Evolutionary conservation across 2,797 vertebrate genomes (phyloP), one percentile per base, ranked within the genome.

Genomic region (Anisognathus igniventris): DNA sequence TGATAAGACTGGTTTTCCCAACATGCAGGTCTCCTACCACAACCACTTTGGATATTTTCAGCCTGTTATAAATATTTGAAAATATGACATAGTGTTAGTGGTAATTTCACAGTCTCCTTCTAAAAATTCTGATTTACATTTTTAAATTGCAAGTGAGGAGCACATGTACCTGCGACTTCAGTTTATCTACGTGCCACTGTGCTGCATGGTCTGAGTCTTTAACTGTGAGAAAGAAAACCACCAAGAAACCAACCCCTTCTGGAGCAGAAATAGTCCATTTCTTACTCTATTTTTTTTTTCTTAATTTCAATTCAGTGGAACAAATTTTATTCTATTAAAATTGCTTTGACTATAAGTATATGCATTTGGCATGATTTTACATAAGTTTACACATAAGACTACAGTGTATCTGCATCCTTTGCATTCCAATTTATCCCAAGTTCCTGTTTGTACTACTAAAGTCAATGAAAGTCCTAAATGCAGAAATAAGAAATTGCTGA

Each of bases 1-100:
- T 98, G 82, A 99, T 99, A 79, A 99, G 98, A 93, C 99, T 99
- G 40, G 99, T 99, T 96, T 99, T 99, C n/a, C 99, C 99, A 83
- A 99, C 99, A 40, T 98, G 98, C 33, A 99, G 96, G 88, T 99
- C 99, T 44, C 99, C 99, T 42, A 99, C 98, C n/a, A 99, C 98
- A 47, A 99, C 98, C 62, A 98, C 98, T 97, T 99, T 99, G 61
- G 99, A 99, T 97, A 99, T 98, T 92, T 98, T 98, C 94, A 99
- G 96, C 87, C 98, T 98, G 94, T 90, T 96, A 90, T 5, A 97
- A 95, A 85, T n/a, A 96, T n/a, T 86, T 78, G 33, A 89, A 92
- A 86, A 83, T 21, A 67, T 65, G 39, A 64, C 18, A 90, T 37
- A 18, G 16, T 78, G 79, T 86, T 64, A 71, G 60, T 15, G 77